Percentiles rank a stretch among this genome's conserved stretches.
Conservation (phyloP, 2,888 invertebrate species). For the Mythimna vitellina region DNA sequence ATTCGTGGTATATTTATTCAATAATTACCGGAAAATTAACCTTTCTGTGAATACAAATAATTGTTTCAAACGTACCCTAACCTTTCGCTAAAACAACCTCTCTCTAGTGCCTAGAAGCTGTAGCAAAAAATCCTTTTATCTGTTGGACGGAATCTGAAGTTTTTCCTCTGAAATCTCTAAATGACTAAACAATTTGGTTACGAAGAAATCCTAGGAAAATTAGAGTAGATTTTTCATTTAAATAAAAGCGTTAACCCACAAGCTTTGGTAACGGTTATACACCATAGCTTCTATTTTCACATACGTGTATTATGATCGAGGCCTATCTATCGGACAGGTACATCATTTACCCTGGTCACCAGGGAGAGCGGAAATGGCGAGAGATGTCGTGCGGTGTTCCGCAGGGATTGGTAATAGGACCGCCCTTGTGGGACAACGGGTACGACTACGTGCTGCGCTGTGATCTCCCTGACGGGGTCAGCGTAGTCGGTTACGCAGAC, state of each 20-base stretch:
- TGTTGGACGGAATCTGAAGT: neutral
- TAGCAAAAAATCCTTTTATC: neutral
- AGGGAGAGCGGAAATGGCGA: too few species aligned
- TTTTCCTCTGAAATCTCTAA: neutral
- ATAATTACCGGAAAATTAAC: neutral
- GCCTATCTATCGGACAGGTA: too few species aligned
- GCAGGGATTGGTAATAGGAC: too few species aligned
- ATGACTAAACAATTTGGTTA: neutral
- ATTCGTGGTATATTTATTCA: neutral
- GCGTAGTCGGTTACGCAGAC: too few species aligned
- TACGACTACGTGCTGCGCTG: too few species aligned
- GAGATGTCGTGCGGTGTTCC: too few species aligned
- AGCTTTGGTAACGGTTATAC: neutral
- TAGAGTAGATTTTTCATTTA: neutral
- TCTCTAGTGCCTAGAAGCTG: neutral
- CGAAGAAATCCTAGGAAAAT: neutral
- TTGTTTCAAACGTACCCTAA: neutral
- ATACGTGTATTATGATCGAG: constrained; percentile 5
- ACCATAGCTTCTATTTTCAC: constrained; percentile 10
- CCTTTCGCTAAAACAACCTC: neutral
- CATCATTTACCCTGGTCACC: too few species aligned
- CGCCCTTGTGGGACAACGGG: too few species aligned
- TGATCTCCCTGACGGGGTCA: too few species aligned
- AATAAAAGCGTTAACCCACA: neutral
- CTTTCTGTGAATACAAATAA: neutral